phyloP scores from a whole-genome alignment of 2,888 invertebrate species.

The Pocota personata region DNA sequence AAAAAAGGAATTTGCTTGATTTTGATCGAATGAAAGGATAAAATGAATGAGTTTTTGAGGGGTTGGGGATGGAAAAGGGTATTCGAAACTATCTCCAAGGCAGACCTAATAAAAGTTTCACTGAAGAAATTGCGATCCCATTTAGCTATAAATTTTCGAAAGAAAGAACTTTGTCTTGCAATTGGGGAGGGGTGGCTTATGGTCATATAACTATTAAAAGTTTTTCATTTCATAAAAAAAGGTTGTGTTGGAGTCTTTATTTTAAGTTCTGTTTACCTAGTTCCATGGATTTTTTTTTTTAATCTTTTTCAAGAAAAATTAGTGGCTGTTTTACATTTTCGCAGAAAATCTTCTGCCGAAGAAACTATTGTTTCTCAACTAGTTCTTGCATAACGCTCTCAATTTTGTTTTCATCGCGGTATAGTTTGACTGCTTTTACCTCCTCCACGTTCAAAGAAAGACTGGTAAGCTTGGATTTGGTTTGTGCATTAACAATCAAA shows the following conservation, averaged over 20 bases:
- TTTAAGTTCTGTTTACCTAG: neutral
- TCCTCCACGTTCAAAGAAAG: too few species aligned
- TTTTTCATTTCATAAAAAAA: neutral
- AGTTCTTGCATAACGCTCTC: too few species aligned
- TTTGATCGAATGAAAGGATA: slow-evolving; percentile 68
- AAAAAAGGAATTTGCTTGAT: slow-evolving; percentile 56
- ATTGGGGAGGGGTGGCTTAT: neutral
- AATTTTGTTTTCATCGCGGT: too few species aligned
- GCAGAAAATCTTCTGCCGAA: too few species aligned
- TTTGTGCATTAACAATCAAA: too few species aligned
- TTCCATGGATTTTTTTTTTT: too few species aligned
- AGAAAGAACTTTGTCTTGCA: neutral
- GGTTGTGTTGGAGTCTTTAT: neutral
- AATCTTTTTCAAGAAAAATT: too few species aligned
- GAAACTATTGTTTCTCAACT: too few species aligned
- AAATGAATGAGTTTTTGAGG: slow-evolving; percentile 55
- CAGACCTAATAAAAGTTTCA: slow-evolving; percentile 56
- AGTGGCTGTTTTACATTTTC: too few species aligned
- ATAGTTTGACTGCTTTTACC: too few species aligned
- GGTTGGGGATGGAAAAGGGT: neutral
- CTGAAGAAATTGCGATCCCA: slow-evolving; percentile 34
- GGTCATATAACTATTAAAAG: neutral
- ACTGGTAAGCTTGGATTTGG: too few species aligned
- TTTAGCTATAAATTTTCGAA: slow-evolving; percentile 8
- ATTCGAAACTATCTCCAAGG: slow-evolving; percentile 47